phyloP scores from a whole-genome alignment of 2,888 invertebrate species.

The Yponomeuta cagnagella region DNA sequence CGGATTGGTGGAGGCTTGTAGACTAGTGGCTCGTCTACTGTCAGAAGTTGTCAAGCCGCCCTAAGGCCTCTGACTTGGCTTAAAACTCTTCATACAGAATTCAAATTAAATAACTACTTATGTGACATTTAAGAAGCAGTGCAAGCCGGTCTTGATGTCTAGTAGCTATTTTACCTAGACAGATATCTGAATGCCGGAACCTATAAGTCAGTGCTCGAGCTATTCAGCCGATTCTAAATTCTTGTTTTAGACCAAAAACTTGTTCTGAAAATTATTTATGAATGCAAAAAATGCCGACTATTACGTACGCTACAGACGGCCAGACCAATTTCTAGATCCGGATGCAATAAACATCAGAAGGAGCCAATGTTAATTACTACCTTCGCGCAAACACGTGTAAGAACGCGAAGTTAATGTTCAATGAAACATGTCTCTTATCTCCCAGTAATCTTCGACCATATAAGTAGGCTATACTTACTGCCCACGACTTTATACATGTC shows the following conservation, averaged over 20 bases:
- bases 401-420: neutral
- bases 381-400: neutral
- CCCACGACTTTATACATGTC: too few species aligned
- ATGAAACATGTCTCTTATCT: neutral
- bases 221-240: neutral
- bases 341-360: conserved; percentile 2
- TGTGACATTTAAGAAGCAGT: too few species aligned
- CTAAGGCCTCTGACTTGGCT: too few species aligned
- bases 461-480: too few species aligned
- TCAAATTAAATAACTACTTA: too few species aligned
- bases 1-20: too few species aligned
- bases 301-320: neutral
- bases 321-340: neutral
- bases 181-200: neutral
- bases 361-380: neutral
- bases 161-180: too few species aligned
- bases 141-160: too few species aligned
- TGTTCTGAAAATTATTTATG: conserved; percentile 4
- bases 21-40: too few species aligned
- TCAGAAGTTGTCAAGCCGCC: too few species aligned
- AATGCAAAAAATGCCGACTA: neutral
- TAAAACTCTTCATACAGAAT: too few species aligned
- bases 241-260: conserved; percentile 3
- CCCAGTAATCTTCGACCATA: too few species aligned
- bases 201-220: neutral